Percentiles rank a stretch among this genome's conserved stretches.
Evolutionary conservation across 2,888 invertebrate species (phyloP).

Genomic region (Patella pellucida): DNA sequence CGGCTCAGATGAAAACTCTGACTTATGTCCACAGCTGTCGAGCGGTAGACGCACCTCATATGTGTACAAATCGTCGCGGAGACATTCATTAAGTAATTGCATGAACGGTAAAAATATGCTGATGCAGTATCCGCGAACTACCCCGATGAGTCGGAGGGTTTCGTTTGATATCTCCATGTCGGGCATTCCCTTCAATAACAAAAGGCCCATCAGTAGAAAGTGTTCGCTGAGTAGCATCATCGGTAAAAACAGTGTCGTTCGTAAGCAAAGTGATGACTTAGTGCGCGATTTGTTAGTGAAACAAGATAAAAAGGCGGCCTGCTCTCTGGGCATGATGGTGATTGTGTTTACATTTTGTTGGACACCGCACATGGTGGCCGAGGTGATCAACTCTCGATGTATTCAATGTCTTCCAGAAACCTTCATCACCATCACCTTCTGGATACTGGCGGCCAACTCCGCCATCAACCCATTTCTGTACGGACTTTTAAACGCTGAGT

Average conservation of each 20-base stretch:
- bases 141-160: background rate
- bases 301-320: conserved; percentile 61
- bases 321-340: conserved; percentile 54
- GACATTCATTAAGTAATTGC: background rate
- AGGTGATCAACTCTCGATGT: conserved; percentile 44
- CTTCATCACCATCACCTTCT: conserved; percentile 43
- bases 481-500: conserved; percentile 56
- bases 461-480: conserved; percentile 61
- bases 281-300: conserved; percentile 54
- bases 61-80: background rate
- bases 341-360: conserved; percentile 56
- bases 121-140: background rate
- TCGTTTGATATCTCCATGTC: conserved; percentile 1
- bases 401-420: conserved; percentile 38
- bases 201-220: background rate
- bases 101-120: background rate
- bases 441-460: conserved; percentile 54
- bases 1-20: conserved; percentile 26
- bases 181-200: background rate
- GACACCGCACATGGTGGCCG: conserved; percentile 53
- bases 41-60: background rate
- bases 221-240: background rate
- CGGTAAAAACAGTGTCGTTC: conserved; percentile 1
- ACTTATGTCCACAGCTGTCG: conserved; percentile 15
- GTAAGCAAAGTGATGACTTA: conserved; percentile 48